These are phyloP conservation scores for Adineta ricciae DNA, from an alignment of 2,888 invertebrate species.

Conservation along the genomic window DNA sequence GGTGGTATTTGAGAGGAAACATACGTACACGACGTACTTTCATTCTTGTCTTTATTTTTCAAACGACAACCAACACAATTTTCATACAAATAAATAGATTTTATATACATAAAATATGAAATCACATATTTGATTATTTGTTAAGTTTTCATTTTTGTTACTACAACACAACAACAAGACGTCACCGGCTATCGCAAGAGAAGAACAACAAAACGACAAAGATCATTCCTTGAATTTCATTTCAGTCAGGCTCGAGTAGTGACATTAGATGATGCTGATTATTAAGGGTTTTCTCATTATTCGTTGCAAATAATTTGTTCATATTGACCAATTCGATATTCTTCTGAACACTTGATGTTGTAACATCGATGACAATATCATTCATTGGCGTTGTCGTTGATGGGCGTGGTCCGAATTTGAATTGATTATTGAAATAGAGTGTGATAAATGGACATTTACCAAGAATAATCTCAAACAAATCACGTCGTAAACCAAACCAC, in stretches of 20 bases:
- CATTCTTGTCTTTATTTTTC: too few relatives aligned
- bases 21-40: too few relatives aligned
- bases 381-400: neutral
- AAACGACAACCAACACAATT: too few relatives aligned
- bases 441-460: neutral
- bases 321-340: neutral
- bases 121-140: neutral
- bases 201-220: too few relatives aligned
- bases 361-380: neutral
- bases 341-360: neutral
- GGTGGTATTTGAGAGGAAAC: too few relatives aligned
- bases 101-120: neutral
- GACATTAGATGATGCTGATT: neutral
- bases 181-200: neutral
- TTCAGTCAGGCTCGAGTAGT: neutral
- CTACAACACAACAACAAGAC: neutral
- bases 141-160: neutral
- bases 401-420: neutral
- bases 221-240: too few relatives aligned
- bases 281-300: neutral
- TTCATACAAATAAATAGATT: neutral
- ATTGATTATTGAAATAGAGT: slow-evolving; percentile 11
- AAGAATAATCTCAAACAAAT: neutral
- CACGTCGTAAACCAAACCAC: slow-evolving; percentile 17
- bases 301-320: neutral